Evolutionary conservation across 1,140 invertebrate species (phyloP), one percentile per base, ranked within the genome.

Genomic region (Nephila pilipes): DNA sequence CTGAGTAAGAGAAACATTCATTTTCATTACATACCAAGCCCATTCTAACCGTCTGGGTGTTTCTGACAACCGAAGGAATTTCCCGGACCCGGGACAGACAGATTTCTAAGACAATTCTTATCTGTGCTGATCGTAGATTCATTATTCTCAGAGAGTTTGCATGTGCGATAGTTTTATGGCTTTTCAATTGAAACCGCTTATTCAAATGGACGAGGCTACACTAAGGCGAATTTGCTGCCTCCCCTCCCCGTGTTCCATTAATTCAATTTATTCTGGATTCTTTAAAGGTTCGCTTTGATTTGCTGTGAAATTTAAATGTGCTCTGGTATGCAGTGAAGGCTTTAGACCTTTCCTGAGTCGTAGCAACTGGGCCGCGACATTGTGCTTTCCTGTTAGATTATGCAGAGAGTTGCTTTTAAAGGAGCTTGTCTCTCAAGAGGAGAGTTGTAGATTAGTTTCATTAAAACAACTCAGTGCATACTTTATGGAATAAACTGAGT

Each of bases 111-210:
- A 92, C 90, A 85, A 75, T 92, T 85, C 90, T 92, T 92, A 92
- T 92, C 81, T 92, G 79, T 57, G 90, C 60, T 92, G 90, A 92
- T 92, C 90, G 80, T 29, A 85, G 90, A 92, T 85, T 85, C 83
- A 92, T 92, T 92, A 92, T 92, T 92, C 81, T 54, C n/a, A 69
- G 90, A 55, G 81, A 63, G 85, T 69, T 85, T 38, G 90, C 60
- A 85, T 65, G 32, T 80, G 80, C 25, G 90, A 91, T 91, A 91
- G 90, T 92, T 92, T 92, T 92, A 92, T 92, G 81, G 90, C 90
- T 92, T 92, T 92, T 92, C 90, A 85, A 92, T 92, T 85, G 90
- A 85, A 92, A 92, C 60, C 81, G 90, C 90, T 92, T 85, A 92
- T 92, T 92, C 80, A 92, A 92, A 85, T 85, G 90, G 79, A 54